A percentile compares a stretch with the other conserved stretches of the same genome.
These are phyloP conservation scores for Upupa epops DNA, from an alignment of 2,113 vertebrate species.

Conservation along the genomic window DNA sequence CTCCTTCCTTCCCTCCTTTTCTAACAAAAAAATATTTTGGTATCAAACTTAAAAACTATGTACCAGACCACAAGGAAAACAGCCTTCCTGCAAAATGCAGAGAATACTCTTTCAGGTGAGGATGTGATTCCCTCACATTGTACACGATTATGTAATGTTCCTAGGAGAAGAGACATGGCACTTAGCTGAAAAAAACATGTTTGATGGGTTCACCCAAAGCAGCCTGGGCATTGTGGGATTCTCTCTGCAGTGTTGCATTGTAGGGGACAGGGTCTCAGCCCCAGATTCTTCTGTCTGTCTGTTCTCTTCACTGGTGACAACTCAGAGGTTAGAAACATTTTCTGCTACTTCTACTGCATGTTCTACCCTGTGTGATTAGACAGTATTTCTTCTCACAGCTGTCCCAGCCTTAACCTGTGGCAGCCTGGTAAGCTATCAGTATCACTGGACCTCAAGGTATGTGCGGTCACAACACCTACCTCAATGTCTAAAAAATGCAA, in stretches of 20 bases:
- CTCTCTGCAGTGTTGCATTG: background rate
- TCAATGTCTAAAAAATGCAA: background rate
- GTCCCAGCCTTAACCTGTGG: background rate
- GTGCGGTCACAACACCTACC: background rate
- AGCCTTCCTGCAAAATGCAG: background rate
- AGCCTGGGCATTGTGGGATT: background rate
- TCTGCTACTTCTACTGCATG: background rate
- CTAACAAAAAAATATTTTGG: background rate
- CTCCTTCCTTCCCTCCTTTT: background rate
- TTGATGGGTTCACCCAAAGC: background rate
- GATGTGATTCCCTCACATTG: background rate
- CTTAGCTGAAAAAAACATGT: background rate
- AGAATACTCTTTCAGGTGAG: background rate
- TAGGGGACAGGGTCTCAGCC: background rate
- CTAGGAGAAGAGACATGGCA: background rate
- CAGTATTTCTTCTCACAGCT: background rate
- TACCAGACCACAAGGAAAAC: background rate
- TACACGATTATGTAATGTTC: background rate
- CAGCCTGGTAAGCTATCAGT: background rate
- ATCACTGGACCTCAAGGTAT: background rate
- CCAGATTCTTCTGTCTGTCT: background rate
- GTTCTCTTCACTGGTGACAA: accelerated
- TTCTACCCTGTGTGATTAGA: background rate
- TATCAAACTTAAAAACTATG: background rate
- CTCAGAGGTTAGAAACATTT: background rate